phyloP scores from a whole-genome alignment of 2,888 invertebrate species.

The Cheilosia vernalis region DNA sequence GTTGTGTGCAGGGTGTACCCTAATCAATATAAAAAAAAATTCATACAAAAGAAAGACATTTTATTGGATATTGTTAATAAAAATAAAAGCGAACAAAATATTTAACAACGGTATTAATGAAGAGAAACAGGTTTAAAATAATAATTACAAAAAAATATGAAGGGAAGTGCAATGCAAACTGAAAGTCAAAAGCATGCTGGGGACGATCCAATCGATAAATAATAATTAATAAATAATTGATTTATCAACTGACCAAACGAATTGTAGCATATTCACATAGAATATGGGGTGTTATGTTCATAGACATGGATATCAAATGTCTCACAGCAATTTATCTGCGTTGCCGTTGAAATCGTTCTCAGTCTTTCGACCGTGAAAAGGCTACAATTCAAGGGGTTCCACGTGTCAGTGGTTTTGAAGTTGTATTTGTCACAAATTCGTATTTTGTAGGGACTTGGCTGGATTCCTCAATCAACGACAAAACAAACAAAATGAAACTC shows the following conservation, averaged over 20 bases:
- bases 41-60: slow-evolving; percentile 37
- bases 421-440: neutral
- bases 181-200: neutral
- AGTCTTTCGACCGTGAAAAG: neutral
- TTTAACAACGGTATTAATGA: slow-evolving; percentile 21
- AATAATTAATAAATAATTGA: slow-evolving; percentile 45
- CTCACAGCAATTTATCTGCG: neutral
- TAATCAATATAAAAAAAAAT: slow-evolving; percentile 38
- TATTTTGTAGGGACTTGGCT: neutral
- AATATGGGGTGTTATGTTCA: neutral
- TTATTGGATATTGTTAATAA: slow-evolving; percentile 35
- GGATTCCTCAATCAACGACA: neutral
- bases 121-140: slow-evolving; percentile 8
- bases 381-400: neutral
- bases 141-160: neutral
- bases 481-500: neutral
- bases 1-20: neutral
- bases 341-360: neutral
- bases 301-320: slow-evolving; percentile 1
- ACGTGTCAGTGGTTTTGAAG: neutral
- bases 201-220: slow-evolving; percentile 29
- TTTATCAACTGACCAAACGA: slow-evolving; percentile 21
- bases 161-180: neutral
- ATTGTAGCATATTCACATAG: neutral
- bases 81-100: neutral